phyloP scores from a whole-genome alignment of 2,888 invertebrate genomes.

The Podabrus alpinus region DNA sequence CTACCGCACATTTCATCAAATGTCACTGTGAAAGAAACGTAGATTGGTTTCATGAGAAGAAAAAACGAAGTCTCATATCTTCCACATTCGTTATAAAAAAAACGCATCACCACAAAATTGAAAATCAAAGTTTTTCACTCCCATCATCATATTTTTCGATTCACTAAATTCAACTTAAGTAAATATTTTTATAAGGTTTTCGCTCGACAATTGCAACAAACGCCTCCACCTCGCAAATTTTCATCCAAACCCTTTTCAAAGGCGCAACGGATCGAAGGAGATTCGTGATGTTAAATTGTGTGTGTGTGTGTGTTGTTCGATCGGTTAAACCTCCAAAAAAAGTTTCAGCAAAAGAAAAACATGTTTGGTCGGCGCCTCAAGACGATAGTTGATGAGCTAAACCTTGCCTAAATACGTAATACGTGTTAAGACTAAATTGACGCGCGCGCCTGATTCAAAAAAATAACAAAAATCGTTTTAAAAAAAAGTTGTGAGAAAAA shows the following conservation, averaged over 20 bases:
- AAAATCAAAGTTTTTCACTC: background rate
- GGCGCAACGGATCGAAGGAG: background rate
- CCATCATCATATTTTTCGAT: background rate
- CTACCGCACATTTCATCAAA: constrained; percentile 1
- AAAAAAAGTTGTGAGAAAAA: constrained; percentile 8
- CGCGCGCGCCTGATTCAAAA: background rate
- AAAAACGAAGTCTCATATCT: background rate
- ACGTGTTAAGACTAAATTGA: background rate
- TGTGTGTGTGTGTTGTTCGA: background rate
- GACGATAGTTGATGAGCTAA: background rate
- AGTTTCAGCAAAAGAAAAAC: background rate
- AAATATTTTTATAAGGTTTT: background rate
- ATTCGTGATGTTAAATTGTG: background rate
- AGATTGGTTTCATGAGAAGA: background rate
- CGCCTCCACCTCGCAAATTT: background rate
- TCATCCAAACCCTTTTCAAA: background rate
- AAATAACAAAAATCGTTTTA: background rate
- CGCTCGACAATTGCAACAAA: background rate
- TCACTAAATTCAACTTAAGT: constrained; percentile 4
- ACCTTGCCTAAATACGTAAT: background rate
- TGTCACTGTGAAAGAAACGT: background rate
- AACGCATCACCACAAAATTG: background rate
- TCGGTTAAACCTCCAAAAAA: background rate
- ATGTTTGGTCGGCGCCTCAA: background rate
- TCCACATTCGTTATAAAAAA: background rate